These are phyloP conservation scores for Fragum fragum DNA, from an alignment of 2,888 invertebrate genomes.

Conservation along the genomic window DNA sequence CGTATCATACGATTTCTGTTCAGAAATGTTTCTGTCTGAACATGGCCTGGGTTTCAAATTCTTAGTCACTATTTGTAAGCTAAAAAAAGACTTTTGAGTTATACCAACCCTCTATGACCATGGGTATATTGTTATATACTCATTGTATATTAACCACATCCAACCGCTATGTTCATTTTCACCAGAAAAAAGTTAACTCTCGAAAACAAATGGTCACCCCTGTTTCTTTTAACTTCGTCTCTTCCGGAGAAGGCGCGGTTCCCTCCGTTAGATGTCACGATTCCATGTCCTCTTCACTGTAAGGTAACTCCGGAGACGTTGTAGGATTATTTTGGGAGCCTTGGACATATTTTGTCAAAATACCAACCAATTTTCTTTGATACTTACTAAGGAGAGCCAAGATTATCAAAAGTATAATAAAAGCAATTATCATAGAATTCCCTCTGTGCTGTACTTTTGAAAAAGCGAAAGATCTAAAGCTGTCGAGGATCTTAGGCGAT, in stretches of 20 bases:
- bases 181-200: background rate
- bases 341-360: background rate
- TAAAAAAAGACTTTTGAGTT: no score
- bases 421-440: background rate
- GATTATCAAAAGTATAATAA: constrained; percentile 4
- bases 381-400: background rate
- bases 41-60: no score
- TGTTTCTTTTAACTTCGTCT: background rate
- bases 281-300: background rate
- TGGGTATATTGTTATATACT: no score
- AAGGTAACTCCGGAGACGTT: background rate
- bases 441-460: background rate
- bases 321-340: background rate
- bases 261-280: background rate
- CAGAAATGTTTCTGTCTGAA: no score
- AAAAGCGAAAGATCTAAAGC: background rate
- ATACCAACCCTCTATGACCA: no score
- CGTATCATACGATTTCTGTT: no score
- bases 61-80: no score
- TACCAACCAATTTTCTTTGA: background rate
- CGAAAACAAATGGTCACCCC: background rate
- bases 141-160: background rate
- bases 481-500: background rate
- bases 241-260: background rate
- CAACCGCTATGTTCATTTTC: no score